Evolutionary conservation across 2,888 invertebrate species (phyloP).

Genomic region (Lymantria monacha): DNA sequence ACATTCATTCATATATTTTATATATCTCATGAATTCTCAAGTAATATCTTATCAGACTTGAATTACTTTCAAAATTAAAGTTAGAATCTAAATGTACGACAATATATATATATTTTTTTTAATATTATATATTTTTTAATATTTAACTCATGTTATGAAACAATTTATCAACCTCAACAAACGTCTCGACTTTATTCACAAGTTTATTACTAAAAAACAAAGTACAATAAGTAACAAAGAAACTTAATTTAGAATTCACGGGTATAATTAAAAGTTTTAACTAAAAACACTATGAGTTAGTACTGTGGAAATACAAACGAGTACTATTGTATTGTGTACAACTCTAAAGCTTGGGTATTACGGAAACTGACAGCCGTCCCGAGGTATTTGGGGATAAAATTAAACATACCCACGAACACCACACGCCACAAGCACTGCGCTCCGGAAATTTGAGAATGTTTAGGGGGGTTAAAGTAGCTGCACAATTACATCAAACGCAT

Average conservation of each 20-base stretch:
- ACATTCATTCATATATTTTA: no score
- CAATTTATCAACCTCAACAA: no score
- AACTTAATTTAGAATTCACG: constrained; percentile 40
- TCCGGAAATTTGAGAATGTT: constrained; percentile 37
- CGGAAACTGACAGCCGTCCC: constrained; percentile 11
- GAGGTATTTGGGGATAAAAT: constrained; percentile 30
- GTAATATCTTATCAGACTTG: no score
- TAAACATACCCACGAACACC: constrained; percentile 31
- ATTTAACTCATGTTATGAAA: no score
- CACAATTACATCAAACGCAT: constrained; percentile 14
- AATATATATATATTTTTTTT: no score
- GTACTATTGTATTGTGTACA: constrained; percentile 1
- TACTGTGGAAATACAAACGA: constrained; percentile 8
- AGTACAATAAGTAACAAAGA: constrained; percentile 28
- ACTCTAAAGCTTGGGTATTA: constrained; percentile 1
- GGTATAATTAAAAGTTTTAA: constrained; percentile 45
- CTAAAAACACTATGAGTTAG: constrained; percentile 41
- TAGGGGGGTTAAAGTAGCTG: constrained; percentile 13
- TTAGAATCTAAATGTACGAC: no score
- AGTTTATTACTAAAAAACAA: background rate
- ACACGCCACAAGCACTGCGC: constrained; percentile 21
- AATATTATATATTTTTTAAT: no score
- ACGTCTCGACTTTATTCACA: background rate
- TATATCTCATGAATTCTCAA: no score
- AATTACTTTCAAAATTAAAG: no score